Percentiles rank a stretch among this genome's conserved stretches.
Evolutionary conservation across 2,888 invertebrate species (phyloP).

Genomic region (Tetranychus truncatus): DNA sequence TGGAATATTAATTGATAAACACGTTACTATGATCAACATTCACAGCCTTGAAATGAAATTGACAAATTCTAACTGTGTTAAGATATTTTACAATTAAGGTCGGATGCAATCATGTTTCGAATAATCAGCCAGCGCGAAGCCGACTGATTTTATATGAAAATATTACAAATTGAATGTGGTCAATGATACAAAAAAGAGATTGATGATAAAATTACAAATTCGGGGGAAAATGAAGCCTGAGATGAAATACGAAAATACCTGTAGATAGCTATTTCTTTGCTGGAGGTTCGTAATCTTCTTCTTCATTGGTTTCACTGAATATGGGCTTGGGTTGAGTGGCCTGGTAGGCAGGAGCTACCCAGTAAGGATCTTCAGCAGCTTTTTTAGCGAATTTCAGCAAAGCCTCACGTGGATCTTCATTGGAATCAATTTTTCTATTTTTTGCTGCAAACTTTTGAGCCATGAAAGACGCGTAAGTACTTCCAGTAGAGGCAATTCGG

Average conservation of each 20-base stretch:
- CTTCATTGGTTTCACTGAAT: conserved; percentile 13
- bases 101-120: too few relatives aligned
- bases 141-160: too few relatives aligned
- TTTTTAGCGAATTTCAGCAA: conserved; percentile 84
- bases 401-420: conserved; percentile 78
- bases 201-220: too few relatives aligned
- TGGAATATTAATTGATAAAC: too few relatives aligned
- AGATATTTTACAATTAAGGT: too few relatives aligned
- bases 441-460: conserved; percentile 73
- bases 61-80: too few relatives aligned
- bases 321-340: conserved; percentile 25
- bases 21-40: too few relatives aligned
- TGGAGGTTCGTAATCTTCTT: conserved; percentile 20
- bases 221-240: background rate
- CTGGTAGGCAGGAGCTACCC: conserved; percentile 76
- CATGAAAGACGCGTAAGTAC: conserved; percentile 85
- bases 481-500: conserved; percentile 77
- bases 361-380: conserved; percentile 86
- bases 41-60: too few relatives aligned
- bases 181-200: too few relatives aligned
- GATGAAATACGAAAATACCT: background rate
- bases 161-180: too few relatives aligned
- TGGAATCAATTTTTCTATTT: conserved; percentile 74
- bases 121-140: too few relatives aligned
- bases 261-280: conserved; percentile 7